These are phyloP conservation scores for Cataglyphis cursor DNA, from an alignment of 2,888 invertebrate genomes.

Conservation along the genomic window DNA sequence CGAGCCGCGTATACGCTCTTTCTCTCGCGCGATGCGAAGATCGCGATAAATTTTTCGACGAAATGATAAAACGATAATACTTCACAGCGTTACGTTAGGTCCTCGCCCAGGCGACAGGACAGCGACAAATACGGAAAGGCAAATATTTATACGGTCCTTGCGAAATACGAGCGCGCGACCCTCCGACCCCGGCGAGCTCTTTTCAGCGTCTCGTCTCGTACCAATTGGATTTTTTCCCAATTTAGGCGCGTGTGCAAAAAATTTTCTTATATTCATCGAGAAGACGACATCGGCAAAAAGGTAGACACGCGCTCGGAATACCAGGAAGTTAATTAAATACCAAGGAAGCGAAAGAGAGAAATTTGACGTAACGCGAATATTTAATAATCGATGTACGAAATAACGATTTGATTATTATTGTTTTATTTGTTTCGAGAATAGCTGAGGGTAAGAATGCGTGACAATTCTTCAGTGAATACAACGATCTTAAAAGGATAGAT, in stretches of 20 bases:
- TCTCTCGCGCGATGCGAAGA: conserved; percentile 1
- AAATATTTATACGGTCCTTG: conserved; percentile 60
- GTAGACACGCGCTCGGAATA: neutral
- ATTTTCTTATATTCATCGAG: conserved; percentile 15
- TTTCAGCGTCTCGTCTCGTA: neutral
- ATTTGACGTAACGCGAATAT: neutral
- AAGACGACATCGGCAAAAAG: neutral
- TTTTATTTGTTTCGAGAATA: conserved; percentile 12
- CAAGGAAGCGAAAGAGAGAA: neutral
- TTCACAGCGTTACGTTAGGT: conserved; percentile 52
- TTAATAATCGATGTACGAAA: conserved; percentile 61
- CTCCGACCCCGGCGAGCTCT: neutral
- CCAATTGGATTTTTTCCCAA: conserved; percentile 12
- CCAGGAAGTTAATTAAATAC: conserved; percentile 51
- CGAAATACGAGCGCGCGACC: conserved; percentile 36
- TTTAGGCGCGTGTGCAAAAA: conserved; percentile 4
- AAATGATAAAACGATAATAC: conserved; percentile 45
- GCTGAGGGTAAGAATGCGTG: conserved; percentile 33
- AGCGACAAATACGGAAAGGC: conserved; percentile 7
- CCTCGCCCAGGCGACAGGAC: conserved; percentile 28
- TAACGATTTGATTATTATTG: conserved; percentile 71
- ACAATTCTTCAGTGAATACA: conserved; percentile 58
- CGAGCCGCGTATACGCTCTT: neutral
- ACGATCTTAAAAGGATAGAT: conserved; percentile 34
- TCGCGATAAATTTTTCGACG: conserved; percentile 40